Conservation (phyloP, 92 coral and sea anemone species). For the Zoanthus solanderi region DNA sequence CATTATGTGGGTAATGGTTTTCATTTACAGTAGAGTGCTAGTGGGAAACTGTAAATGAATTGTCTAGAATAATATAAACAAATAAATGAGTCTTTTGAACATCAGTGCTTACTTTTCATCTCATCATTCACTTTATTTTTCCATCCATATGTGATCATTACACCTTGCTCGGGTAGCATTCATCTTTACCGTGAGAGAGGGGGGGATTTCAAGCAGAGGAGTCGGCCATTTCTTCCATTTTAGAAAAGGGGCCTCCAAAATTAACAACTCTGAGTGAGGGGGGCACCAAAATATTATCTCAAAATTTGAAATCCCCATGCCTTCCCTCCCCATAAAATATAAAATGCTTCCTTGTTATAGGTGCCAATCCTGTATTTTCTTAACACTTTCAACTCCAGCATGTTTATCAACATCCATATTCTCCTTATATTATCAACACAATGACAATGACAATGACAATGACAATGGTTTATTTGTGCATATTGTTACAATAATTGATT, state of each 20-base stretch:
- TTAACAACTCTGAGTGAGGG: not conserved
- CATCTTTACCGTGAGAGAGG: not conserved
- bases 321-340: not conserved
- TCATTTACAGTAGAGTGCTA: constrained; percentile 6
- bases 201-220: not conserved
- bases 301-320: not conserved
- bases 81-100: not conserved
- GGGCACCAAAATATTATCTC: not conserved
- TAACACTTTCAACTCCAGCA: too few species aligned
- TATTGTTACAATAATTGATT: too few species aligned
- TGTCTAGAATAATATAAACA: not conserved
- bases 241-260: not conserved
- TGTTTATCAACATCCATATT: too few species aligned
- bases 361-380: too few species aligned
- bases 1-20: constrained; percentile 14
- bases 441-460: too few species aligned
- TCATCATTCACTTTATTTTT: not conserved
- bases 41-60: not conserved
- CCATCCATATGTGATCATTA: not conserved
- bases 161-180: not conserved
- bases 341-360: too few species aligned
- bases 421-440: too few species aligned
- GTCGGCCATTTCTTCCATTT: not conserved
- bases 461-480: too few species aligned
- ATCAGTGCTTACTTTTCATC: not conserved